Evolutionary conservation across 2,113 vertebrate genomes (phyloP).

Genomic region (Indicator maculatus): DNA sequence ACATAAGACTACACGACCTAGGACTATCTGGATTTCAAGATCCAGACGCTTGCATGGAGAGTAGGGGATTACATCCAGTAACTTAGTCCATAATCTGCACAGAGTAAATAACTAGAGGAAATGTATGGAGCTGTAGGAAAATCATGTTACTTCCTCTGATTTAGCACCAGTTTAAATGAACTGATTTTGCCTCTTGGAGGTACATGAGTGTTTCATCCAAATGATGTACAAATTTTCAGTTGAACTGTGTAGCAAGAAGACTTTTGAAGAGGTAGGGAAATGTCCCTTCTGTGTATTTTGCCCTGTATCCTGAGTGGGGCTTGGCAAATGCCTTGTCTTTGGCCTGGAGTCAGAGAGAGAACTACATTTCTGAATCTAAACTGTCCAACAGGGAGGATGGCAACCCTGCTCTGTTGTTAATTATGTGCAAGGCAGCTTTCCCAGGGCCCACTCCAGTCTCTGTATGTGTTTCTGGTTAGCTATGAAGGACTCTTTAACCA

Average conservation of each 20-base stretch:
- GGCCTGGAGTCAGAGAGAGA: background rate
- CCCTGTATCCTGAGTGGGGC: background rate
- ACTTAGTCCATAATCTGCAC: background rate
- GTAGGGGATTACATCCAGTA: rapidly evolving
- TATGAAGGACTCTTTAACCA: background rate
- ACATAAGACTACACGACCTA: background rate
- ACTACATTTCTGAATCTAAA: background rate
- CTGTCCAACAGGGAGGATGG: background rate
- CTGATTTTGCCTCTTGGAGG: background rate
- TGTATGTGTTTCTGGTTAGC: background rate
- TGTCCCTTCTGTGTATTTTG: background rate
- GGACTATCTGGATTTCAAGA: background rate
- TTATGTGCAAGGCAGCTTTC: background rate
- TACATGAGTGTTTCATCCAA: background rate
- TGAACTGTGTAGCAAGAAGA: background rate
- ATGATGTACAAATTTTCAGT: background rate
- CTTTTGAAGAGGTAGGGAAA: background rate
- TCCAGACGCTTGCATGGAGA: rapidly evolving
- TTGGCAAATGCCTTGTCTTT: background rate
- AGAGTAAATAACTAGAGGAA: background rate
- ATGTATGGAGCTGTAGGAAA: background rate
- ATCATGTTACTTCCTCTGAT: background rate
- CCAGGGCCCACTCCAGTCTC: background rate
- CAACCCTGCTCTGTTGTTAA: background rate
- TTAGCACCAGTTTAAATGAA: background rate